Evolutionary conservation across 1,140 invertebrate genomes (phyloP).

Genomic region (Phenacoccus solenopsis): DNA sequence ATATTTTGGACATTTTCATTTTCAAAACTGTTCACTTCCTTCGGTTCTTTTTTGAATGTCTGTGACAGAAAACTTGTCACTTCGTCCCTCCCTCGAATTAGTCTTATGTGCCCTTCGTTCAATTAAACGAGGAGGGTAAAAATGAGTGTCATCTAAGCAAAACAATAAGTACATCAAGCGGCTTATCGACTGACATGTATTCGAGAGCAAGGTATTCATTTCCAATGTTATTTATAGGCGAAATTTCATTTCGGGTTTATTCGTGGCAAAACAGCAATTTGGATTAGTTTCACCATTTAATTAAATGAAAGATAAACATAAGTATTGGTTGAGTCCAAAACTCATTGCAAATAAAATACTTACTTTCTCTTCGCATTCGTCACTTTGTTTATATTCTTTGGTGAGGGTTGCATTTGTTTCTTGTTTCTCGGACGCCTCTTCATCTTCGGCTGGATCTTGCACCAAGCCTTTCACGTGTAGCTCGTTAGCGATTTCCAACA

Average conservation of each 20-base stretch:
- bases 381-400: background rate
- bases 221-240: background rate
- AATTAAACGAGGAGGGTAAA: too few species aligned
- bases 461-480: constrained; percentile 33
- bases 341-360: background rate
- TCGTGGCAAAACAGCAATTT: background rate
- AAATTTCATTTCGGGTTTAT: too few species aligned
- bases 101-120: too few species aligned
- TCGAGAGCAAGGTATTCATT: too few species aligned
- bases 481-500: constrained; percentile 37
- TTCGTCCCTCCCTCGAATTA: too few species aligned
- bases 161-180: too few species aligned
- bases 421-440: background rate
- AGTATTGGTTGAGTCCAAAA: background rate
- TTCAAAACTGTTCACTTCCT: too few species aligned
- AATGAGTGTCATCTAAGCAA: too few species aligned
- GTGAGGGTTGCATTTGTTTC: background rate
- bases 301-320: background rate
- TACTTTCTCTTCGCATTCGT: background rate
- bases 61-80: too few species aligned
- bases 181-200: too few species aligned
- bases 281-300: background rate
- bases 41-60: too few species aligned
- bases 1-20: too few species aligned
- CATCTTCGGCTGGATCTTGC: background rate